phyloP scores from a whole-genome alignment of 2,113 vertebrate species.

The Echinops telfairi region DNA sequence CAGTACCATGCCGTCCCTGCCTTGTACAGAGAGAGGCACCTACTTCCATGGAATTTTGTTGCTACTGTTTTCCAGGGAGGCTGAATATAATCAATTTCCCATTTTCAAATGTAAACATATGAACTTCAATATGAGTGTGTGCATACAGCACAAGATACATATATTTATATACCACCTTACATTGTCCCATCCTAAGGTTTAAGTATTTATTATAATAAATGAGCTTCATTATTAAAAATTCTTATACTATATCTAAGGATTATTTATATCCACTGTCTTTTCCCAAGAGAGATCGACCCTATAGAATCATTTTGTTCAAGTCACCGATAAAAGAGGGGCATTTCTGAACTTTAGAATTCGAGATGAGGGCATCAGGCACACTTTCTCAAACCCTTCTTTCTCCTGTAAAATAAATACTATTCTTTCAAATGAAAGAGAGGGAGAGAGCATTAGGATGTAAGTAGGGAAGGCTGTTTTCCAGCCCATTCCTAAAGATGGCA shows the following conservation, averaged over 20 bases:
- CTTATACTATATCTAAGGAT: slow-evolving; percentile 3
- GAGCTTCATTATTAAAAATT: background rate
- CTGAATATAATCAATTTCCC: background rate
- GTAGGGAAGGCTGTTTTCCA: slow-evolving; percentile 21
- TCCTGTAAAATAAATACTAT: slow-evolving; percentile 33
- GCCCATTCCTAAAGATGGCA: slow-evolving; percentile 53
- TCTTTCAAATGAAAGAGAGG: slow-evolving; percentile 47
- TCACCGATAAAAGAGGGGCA: background rate
- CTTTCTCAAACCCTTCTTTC: background rate
- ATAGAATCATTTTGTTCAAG: background rate
- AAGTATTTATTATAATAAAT: background rate
- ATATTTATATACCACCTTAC: background rate
- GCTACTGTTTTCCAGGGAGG: background rate
- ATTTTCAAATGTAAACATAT: slow-evolving; percentile 19
- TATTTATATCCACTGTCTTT: slow-evolving; percentile 57
- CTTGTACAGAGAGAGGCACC: background rate
- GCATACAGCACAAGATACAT: background rate
- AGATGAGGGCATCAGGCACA: background rate
- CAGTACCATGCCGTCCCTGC: background rate
- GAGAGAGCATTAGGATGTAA: slow-evolving; percentile 18
- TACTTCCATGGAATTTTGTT: background rate
- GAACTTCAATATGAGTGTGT: no score
- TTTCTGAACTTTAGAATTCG: slow-evolving; percentile 18
- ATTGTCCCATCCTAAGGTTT: background rate
- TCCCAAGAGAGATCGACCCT: background rate